A percentile compares a stretch with the other conserved stretches of the same genome.
phyloP scores from a whole-genome alignment of 2,113 vertebrate genomes.

The Misgurnus mizolepis region DNA sequence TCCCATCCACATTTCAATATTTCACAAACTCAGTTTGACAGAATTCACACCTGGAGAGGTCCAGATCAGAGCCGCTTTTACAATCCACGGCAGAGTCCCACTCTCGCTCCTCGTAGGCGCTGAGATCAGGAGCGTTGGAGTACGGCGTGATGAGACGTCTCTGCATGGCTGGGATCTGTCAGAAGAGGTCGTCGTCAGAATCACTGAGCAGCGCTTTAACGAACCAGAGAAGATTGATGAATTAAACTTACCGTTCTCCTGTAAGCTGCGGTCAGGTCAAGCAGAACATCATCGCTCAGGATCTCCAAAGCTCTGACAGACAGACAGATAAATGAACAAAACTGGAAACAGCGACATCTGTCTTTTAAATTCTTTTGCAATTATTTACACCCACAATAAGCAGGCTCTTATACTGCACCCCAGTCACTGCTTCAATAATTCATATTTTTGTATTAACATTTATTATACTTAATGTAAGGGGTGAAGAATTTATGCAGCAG shows the following conservation, averaged over 20 bases:
- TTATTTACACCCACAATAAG: too few relatives aligned
- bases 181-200: neutral
- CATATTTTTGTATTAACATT: too few relatives aligned
- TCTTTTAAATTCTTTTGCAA: too few relatives aligned
- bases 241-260: constrained; percentile 84
- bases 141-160: constrained; percentile 90
- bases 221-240: neutral
- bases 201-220: neutral
- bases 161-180: constrained; percentile 93
- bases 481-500: neutral
- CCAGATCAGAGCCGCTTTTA: constrained; percentile 63
- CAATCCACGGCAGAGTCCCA: constrained; percentile 72
- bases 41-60: constrained; percentile 53
- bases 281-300: constrained; percentile 89
- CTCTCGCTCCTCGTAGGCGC: constrained; percentile 80
- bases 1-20: neutral
- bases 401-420: too few relatives aligned
- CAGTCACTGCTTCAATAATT: too few relatives aligned
- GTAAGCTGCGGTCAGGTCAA: constrained; percentile 88
- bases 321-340: constrained; percentile 36
- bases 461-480: neutral
- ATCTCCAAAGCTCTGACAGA: constrained; percentile 85
- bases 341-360: neutral
- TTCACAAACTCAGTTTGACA: neutral
- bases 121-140: constrained; percentile 88